Base-by-base conservation (phyloP, 2,888 invertebrate species). In the Lithosia quadra region DNA sequence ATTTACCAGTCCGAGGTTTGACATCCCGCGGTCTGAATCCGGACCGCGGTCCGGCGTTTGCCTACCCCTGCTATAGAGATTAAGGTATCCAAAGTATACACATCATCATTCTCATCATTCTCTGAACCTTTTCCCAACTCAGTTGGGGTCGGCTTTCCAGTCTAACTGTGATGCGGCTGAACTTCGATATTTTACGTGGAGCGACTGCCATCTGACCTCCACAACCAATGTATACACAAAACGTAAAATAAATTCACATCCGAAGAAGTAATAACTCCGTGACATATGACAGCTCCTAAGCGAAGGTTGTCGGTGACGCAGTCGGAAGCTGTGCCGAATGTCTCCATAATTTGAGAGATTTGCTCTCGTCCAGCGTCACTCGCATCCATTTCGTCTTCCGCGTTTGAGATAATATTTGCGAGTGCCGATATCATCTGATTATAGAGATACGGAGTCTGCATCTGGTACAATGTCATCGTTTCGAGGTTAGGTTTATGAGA, bases 381-480 rank as follows among this genome's bases (percentile, higher is more conserved):
- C 61, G 64, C 69, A 60, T 63, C 55, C 22, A 65, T 64, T 3
- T 68, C 68, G 63, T 68, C 76, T 79, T 79, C 79, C 79, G 81
- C 68, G 36, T 79, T 67, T 65, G 28, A 59, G 81, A 80, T 74
- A 79, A 80, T 80, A 80, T 80, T 79, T 78, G 76, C 73, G 49
- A 22, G 49, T 39, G 39, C 34, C 55, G 78, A 78, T 72, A 79
- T 78, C 74, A 75, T 78, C 78, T 80, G 43, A 21, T 57, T 33
- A 58, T 57, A 67, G 34, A 53, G 70, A 73, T 80, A 61, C 28
- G 68, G 72, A 71, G 67, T 43, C 10, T 55, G 55, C 63, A 53
- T 63, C 55, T 60, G 61, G 60, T 18, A 64, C 63, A 73, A 67
- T 67, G 65, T 63, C 59, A 56, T 62, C 69, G 72, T 65, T 62